These are phyloP conservation scores for Muntiacus muntjak DNA, from an alignment of 2,113 vertebrate species.

Conservation along the genomic window DNA sequence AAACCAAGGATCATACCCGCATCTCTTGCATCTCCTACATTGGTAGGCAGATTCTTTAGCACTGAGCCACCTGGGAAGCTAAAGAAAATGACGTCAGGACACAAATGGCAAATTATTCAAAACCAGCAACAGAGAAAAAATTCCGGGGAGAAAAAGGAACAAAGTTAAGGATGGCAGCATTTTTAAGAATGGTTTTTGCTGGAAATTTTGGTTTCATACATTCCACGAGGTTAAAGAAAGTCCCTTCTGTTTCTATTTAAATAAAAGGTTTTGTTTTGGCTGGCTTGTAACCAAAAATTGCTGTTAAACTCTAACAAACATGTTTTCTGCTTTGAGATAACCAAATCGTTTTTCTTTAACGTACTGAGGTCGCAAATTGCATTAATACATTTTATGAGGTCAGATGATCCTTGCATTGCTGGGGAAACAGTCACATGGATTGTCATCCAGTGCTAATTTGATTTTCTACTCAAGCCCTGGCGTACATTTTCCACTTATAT, in stretches of 20 bases:
- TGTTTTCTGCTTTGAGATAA: neutral
- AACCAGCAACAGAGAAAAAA: neutral
- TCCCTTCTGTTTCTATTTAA: neutral
- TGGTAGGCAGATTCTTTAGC: neutral
- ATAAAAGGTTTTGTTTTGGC: neutral
- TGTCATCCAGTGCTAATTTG: too few relatives aligned
- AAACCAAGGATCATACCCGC: rapidly evolving
- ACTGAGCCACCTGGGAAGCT: neutral
- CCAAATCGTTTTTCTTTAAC: neutral
- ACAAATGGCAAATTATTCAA: neutral
- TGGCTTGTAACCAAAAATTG: neutral
- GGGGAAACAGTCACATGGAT: neutral
- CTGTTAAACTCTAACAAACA: neutral
- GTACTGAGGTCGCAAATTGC: too few relatives aligned
- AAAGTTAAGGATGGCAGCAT: neutral
- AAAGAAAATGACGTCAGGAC: neutral
- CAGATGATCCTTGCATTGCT: neutral
- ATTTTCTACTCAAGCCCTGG: neutral
- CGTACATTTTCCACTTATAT: neutral
- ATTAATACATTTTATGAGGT: too few relatives aligned
- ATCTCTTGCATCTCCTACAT: neutral
- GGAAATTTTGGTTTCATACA: too few relatives aligned
- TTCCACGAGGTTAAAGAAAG: neutral
- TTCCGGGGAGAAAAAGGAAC: too few relatives aligned
- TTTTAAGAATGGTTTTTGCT: neutral